phyloP scores from a whole-genome alignment of 2,888 invertebrate genomes.

The Drosophila suboccidentalis region DNA sequence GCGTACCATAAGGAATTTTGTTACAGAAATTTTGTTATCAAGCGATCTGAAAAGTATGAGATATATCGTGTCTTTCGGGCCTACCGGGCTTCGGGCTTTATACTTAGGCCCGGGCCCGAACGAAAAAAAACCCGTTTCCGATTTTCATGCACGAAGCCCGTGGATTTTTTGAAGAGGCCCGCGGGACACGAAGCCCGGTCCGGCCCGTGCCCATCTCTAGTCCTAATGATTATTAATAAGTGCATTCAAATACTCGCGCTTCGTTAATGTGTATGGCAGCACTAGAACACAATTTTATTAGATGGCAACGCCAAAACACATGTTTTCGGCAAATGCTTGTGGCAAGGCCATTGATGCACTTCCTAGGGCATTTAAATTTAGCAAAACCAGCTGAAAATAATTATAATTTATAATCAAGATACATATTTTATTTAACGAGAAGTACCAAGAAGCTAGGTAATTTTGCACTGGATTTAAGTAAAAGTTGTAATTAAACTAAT shows the following conservation, averaged over 20 bases:
- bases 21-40: no score
- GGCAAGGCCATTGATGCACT: constrained; percentile 34
- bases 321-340: constrained; percentile 21
- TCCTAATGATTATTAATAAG: neutral
- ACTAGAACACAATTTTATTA: neutral
- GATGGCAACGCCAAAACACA: constrained; percentile 40
- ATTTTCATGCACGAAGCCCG: no score
- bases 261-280: constrained; percentile 12
- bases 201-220: no score
- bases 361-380: constrained; percentile 6
- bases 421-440: no score
- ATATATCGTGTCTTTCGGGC: no score
- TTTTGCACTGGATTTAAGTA: neutral
- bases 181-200: no score
- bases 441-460: neutral
- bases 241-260: neutral
- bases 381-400: neutral
- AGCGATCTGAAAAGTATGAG: no score
- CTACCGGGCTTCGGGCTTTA: no score
- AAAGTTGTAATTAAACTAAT: neutral
- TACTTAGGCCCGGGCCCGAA: no score
- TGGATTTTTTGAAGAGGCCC: no score
- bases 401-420: neutral
- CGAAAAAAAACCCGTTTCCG: no score
- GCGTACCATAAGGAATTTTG: no score